Conservation (phyloP, 2,113 vertebrate genomes). For the Coturnix japonica region DNA sequence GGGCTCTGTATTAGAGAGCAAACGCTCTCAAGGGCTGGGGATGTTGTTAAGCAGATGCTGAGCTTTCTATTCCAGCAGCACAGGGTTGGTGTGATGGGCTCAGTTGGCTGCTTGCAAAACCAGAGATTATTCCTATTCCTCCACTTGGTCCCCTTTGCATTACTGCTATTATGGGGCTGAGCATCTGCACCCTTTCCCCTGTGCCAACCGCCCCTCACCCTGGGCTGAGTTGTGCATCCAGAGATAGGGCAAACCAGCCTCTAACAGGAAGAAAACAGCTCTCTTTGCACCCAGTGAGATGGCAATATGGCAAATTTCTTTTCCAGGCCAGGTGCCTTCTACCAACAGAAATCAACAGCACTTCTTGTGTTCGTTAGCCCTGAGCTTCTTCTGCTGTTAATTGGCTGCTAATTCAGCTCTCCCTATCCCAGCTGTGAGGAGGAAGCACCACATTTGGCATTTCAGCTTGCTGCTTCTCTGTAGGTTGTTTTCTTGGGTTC, state of each 20-base stretch:
- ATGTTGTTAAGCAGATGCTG: not conserved
- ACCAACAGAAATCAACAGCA: accelerated
- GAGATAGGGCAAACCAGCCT: not conserved
- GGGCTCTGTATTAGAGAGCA: not conserved
- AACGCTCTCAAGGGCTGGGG: not conserved
- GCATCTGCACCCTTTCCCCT: not conserved
- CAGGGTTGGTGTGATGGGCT: accelerated
- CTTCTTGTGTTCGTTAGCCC: not conserved
- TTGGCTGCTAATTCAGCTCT: not conserved
- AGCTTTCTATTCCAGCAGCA: not conserved
- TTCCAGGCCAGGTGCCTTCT: not conserved
- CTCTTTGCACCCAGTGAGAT: not conserved
- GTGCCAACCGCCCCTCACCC: accelerated
- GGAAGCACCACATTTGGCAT: not conserved
- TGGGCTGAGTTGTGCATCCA: accelerated
- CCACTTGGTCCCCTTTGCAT: not conserved
- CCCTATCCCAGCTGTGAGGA: not conserved
- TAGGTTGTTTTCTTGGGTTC: not conserved
- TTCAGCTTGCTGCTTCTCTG: not conserved
- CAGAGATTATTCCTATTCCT: not conserved
- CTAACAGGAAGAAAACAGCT: not conserved
- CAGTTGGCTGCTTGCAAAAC: not conserved
- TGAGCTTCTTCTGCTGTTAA: not conserved
- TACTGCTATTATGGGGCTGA: accelerated
- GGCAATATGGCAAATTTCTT: not conserved